Evolutionary conservation across 2,888 invertebrate genomes (phyloP).

Genomic region (Caenorhabditis angaria): DNA sequence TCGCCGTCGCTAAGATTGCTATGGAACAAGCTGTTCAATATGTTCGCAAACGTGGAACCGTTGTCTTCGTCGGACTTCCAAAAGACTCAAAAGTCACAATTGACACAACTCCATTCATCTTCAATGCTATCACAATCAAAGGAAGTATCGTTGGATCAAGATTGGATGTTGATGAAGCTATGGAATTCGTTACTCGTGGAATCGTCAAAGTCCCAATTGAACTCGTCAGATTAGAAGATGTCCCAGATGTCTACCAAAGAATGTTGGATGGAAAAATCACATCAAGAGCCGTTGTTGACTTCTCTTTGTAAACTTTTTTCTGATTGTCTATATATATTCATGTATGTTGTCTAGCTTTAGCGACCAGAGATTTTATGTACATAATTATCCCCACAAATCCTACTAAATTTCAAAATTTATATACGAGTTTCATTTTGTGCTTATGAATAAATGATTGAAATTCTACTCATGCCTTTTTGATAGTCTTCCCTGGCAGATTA

Average conservation of each 20-base stretch:
- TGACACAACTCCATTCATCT: slow-evolving; percentile 45
- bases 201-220: slow-evolving; percentile 51
- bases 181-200: slow-evolving; percentile 52
- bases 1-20: slow-evolving; percentile 46
- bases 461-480: background rate
- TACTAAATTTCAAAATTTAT: slow-evolving; percentile 10
- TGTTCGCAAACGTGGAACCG: slow-evolving; percentile 49
- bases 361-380: slow-evolving; percentile 5
- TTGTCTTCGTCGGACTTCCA: slow-evolving; percentile 53
- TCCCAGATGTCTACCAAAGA: slow-evolving; percentile 35
- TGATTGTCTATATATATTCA: background rate
- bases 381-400: slow-evolving; percentile 10
- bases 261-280: slow-evolving; percentile 41
- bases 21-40: slow-evolving; percentile 52
- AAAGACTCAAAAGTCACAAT: slow-evolving; percentile 42
- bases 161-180: slow-evolving; percentile 51
- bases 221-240: slow-evolving; percentile 41
- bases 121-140: slow-evolving; percentile 50
- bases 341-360: slow-evolving; percentile 21
- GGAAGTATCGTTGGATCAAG: slow-evolving; percentile 52
- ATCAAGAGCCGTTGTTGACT: slow-evolving; percentile 38
- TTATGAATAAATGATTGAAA: too few species aligned
- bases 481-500: too few species aligned
- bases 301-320: slow-evolving; percentile 27
- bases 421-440: background rate